Evolutionary conservation across 2,888 invertebrate genomes (phyloP), one percentile per base, ranked within the genome.

Genomic region (Ennomos fuscantarius): DNA sequence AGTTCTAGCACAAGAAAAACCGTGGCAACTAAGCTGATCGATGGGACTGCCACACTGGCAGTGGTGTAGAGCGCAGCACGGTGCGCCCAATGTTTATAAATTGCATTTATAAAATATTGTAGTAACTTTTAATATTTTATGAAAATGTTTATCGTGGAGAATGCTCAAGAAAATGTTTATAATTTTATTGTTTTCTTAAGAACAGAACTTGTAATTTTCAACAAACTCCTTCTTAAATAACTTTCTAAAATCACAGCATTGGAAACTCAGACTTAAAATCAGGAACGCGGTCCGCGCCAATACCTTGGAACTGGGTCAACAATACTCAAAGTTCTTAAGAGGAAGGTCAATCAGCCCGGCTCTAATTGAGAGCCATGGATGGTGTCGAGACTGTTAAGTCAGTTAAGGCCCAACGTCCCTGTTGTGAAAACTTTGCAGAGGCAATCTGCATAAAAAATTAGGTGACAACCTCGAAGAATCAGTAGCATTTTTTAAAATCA

Each of bases 391-490:
- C 68, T 71, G 68, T 72, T 72, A 79, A 80, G 72, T 70, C 67
- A 66, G 78, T 81, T 81, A 78, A 74, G 68, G 66, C 69, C 69
- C 66, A 57, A 62, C 59, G 69, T 66, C 60, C 67, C 62, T 65
- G 64, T 72, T 77, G 71, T 73, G 72, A 74, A 78, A 83, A 82
- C 74, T 81, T 82, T 65, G 55, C 61, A 58, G 72, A 78, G 76
- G 79, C 65, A 82, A 85, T 81, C 76, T 84, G 75, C 80, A 81
- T 85, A 81, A 83, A 84, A 82, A 80, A 84, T 79, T 59, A 81
- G 79, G 72, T 72, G 77, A 74, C 76, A 79, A 63, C 75, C 72
- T 73, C 73, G 51, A 61, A 70, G 66, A 56, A 63, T 62, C 55
- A 43, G 34, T 41, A 63, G 52, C 55, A 66, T 74, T 74, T 78